Evolutionary conservation across 2,797 vertebrate genomes (phyloP).

Genomic region (Iguana delicatissima): DNA sequence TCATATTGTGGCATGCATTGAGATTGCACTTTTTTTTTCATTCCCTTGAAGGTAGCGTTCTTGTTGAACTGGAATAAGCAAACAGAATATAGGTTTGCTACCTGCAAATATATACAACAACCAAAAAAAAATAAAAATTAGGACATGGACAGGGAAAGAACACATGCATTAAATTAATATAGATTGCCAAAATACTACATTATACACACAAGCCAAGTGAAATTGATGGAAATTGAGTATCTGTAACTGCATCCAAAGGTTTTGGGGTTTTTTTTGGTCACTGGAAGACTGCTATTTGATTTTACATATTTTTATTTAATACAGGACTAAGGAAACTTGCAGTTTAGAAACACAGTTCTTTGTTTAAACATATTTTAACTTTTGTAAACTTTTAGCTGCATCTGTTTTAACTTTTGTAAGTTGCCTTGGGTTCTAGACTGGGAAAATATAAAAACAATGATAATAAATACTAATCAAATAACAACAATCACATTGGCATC

Average conservation of each 20-base stretch:
- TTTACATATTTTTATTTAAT: slow-evolving; percentile 35
- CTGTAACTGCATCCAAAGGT: background rate
- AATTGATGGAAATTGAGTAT: background rate
- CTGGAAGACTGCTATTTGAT: background rate
- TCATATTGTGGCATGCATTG: slow-evolving; percentile 82
- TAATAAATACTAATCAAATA: no score
- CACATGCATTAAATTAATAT: slow-evolving; percentile 29
- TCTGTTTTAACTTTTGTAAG: no score
- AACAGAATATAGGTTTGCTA: slow-evolving; percentile 67
- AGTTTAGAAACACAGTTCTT: slow-evolving; percentile 5
- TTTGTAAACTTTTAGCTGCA: no score
- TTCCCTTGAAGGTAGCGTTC: slow-evolving; percentile 78
- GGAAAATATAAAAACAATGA: no score
- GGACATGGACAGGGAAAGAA: slow-evolving; percentile 40
- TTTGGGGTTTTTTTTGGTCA: background rate
- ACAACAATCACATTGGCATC: no score
- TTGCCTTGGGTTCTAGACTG: no score
- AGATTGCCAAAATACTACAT: background rate
- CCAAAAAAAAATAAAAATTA: background rate
- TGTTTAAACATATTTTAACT: no score
- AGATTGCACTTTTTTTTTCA: slow-evolving; percentile 74
- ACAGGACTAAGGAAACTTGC: slow-evolving; percentile 38
- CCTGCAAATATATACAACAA: slow-evolving; percentile 67
- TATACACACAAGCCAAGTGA: background rate
- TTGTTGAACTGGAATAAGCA: slow-evolving; percentile 73